Base-by-base conservation (phyloP, 2,888 invertebrate species). In the Muschampia plurimacula region DNA sequence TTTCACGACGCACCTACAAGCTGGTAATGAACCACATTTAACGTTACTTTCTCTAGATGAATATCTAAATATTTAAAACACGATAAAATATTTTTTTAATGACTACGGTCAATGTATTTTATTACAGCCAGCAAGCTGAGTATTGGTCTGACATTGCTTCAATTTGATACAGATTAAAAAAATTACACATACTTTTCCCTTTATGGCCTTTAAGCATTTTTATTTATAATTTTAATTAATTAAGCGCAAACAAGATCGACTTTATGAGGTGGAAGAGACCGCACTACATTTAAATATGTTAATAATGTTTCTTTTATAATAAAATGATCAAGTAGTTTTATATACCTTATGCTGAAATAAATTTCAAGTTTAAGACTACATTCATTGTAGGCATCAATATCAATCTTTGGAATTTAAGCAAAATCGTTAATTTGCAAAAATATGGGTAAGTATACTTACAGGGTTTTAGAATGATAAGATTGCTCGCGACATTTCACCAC, bases 11-110 rank as follows among this genome's bases (percentile, higher is more conserved):
- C 70, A 77, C 76, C 70, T 78, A 79, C 22, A 22, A 22, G 22
- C 22, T 22, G 78, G 87, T 92, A 91, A 93, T 88, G 89, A 91
- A 89, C 88, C 82, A 84, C 89, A 89, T 88, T 85, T 84, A 86
- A 88, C 84, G 86, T 88, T 87, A 91, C 92, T 93, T 92, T 93
- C 93, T 84, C 91, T 87, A 89, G 92, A 93, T 93, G 85, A 87
- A 85, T 92, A 93, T 93, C 92, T 91, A 88, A 90, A 90, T 92
- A 91, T 92, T 92, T 92, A 90, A 93, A 93, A 92, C 83, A 83
- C 88, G 89, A 93, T 93, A 93, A 93, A 93, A 89, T 91, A 92
- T 90, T 87, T 84, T 91, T 90, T 93, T 93, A 93, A 94, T 89
- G 93, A 81, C 84, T 85, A 87, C 85, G 86, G 89, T 83, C 82